A percentile compares a stretch with the other conserved stretches of the same genome.
phyloP scores from a whole-genome alignment of 2,888 invertebrate genomes.

The Acleris literana region DNA sequence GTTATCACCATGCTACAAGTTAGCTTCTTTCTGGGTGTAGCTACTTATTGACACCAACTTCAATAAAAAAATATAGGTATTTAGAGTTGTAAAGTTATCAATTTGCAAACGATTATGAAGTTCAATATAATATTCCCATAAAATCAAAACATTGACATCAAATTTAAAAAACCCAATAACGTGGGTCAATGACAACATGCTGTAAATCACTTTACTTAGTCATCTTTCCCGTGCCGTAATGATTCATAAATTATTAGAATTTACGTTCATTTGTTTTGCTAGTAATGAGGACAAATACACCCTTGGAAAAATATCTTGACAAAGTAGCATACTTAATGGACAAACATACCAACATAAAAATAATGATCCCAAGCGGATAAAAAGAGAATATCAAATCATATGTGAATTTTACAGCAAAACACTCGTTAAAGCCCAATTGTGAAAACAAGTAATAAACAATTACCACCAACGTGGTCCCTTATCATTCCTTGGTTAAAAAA shows the following conservation, averaged over 20 bases:
- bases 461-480: neutral
- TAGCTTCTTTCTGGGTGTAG: too few species aligned
- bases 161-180: slow-evolving; percentile 65
- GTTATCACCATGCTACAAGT: too few species aligned
- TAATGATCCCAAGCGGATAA: slow-evolving; percentile 21
- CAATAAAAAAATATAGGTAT: neutral
- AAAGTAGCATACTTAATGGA: slow-evolving; percentile 20
- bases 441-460: neutral
- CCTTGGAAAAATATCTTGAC: slow-evolving; percentile 11
- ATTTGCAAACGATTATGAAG: slow-evolving; percentile 9
- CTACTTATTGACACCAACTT: too few species aligned
- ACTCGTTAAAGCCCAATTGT: slow-evolving; percentile 9
- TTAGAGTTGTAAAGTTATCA: slow-evolving; percentile 16
- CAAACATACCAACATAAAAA: slow-evolving; percentile 5
- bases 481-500: neutral
- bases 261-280: slow-evolving; percentile 32
- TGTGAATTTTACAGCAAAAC: slow-evolving; percentile 7
- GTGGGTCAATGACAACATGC: slow-evolving; percentile 72
- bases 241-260: slow-evolving; percentile 56
- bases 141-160: slow-evolving; percentile 17
- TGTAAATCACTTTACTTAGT: slow-evolving; percentile 76
- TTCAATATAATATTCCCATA: slow-evolving; percentile 1
- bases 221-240: slow-evolving; percentile 60
- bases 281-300: slow-evolving; percentile 16
- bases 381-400: slow-evolving; percentile 14